phyloP scores from a whole-genome alignment of 2,888 invertebrate species.

The Meloe dianella region DNA sequence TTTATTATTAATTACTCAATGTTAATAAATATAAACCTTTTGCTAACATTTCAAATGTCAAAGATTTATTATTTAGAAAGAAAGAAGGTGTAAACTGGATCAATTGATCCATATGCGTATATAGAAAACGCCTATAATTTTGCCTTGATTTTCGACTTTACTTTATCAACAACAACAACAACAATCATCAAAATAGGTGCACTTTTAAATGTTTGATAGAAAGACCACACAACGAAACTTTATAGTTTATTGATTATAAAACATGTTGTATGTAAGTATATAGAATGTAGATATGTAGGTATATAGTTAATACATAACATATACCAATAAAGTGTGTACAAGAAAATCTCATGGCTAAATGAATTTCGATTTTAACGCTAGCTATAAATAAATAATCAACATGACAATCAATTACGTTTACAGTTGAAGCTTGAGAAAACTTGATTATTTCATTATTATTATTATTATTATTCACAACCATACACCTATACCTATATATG shows the following conservation, averaged over 20 bases:
- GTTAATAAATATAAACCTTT: too few species aligned
- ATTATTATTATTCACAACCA: not conserved
- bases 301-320: not conserved
- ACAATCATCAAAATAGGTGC: too few species aligned
- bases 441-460: conserved; percentile 3
- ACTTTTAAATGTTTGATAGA: not conserved
- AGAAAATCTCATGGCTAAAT: conserved; percentile 7
- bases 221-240: conserved; percentile 7
- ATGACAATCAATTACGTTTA: conserved; percentile 9
- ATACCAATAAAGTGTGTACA: not conserved
- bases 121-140: too few species aligned
- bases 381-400: conserved; percentile 4
- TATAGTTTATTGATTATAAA: conserved; percentile 7
- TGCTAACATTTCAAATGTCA: not conserved
- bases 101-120: too few species aligned
- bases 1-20: not conserved
- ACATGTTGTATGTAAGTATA: not conserved
- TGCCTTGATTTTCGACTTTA: too few species aligned
- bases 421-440: conserved; percentile 8
- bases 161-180: too few species aligned
- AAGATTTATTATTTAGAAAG: not conserved
- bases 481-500: not conserved
- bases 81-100: too few species aligned
- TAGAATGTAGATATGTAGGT: not conserved
- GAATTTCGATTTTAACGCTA: conserved; percentile 7